These are phyloP conservation scores for Loriculus beryllinus DNA, from an alignment of 2,797 vertebrate species.

Conservation along the genomic window DNA sequence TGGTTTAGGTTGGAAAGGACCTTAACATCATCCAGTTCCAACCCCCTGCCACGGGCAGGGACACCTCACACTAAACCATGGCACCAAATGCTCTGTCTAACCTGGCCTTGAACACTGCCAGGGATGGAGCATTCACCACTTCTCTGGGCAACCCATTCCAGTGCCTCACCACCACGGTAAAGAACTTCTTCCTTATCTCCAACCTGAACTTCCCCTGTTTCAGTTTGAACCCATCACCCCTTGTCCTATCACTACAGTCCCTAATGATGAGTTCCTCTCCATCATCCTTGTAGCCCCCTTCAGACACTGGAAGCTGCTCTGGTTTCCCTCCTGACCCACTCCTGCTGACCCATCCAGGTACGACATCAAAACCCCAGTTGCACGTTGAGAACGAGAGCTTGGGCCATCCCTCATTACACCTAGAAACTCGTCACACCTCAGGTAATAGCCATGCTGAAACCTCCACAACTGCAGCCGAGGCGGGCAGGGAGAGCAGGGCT, in stretches of 20 bases:
- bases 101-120: neutral
- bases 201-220: neutral
- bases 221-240: neutral
- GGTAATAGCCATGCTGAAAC: conserved; percentile 33
- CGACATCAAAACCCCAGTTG: fast-evolving
- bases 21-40: too few relatives aligned
- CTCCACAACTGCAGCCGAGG: neutral
- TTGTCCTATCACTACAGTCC: neutral
- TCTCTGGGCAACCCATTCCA: neutral
- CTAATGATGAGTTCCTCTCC: neutral
- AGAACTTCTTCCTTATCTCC: neutral
- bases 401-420: neutral
- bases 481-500: neutral
- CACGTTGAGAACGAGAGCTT: neutral
- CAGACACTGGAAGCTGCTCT: neutral
- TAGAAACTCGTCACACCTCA: conserved; percentile 51
- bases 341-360: neutral
- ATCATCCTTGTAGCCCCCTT: neutral
- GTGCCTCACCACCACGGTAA: too few relatives aligned
- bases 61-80: neutral
- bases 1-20: neutral
- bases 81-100: too few relatives aligned
- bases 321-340: neutral
- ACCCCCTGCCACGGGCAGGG: too few relatives aligned
- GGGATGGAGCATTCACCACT: too few relatives aligned